A percentile compares a stretch with the other conserved stretches of the same genome.
Conservation (phyloP, 2,113 vertebrate genomes). For the Plectropomus leopardus region DNA sequence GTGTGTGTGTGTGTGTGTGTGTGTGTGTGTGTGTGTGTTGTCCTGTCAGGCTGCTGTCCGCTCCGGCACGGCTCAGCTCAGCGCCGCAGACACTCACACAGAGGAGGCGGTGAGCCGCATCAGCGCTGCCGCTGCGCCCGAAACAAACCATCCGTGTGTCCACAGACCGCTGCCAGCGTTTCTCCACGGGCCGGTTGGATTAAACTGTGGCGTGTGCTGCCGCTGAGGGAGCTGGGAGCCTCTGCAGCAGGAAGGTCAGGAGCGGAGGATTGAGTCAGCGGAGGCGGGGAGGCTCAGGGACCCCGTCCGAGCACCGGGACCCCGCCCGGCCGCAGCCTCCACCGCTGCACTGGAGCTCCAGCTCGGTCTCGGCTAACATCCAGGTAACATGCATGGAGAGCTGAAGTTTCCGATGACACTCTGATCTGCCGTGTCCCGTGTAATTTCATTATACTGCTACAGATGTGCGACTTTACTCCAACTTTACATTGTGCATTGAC, state of each 20-base stretch:
- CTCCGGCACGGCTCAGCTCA: conserved; percentile 22
- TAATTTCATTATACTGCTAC: background rate
- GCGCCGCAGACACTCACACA: background rate
- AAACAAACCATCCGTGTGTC: background rate
- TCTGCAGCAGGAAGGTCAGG: conserved; percentile 27
- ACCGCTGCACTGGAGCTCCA: conserved; percentile 7
- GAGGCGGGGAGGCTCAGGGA: background rate
- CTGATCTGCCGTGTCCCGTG: background rate
- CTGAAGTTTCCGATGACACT: background rate
- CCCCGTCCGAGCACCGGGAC: conserved; percentile 26
- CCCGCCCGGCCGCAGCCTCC: conserved; percentile 27
- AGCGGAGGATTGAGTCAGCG: conserved; percentile 16
- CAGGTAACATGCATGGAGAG: conserved; percentile 43
- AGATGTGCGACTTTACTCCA: background rate
- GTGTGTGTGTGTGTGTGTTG: conserved; percentile 53
- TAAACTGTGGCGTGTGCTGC: conserved; percentile 34
- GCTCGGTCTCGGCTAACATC: conserved; percentile 11
- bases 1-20: conserved; percentile 59
- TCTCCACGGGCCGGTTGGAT: conserved; percentile 33
- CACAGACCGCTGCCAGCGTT: background rate
- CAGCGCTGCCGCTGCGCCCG: background rate
- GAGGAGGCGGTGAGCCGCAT: background rate
- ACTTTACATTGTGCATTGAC: no score
- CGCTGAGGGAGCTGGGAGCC: background rate
- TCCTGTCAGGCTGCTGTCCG: conserved; percentile 33